These are phyloP conservation scores for Perca fluviatilis DNA, from an alignment of 2,113 vertebrate species.

Conservation along the genomic window DNA sequence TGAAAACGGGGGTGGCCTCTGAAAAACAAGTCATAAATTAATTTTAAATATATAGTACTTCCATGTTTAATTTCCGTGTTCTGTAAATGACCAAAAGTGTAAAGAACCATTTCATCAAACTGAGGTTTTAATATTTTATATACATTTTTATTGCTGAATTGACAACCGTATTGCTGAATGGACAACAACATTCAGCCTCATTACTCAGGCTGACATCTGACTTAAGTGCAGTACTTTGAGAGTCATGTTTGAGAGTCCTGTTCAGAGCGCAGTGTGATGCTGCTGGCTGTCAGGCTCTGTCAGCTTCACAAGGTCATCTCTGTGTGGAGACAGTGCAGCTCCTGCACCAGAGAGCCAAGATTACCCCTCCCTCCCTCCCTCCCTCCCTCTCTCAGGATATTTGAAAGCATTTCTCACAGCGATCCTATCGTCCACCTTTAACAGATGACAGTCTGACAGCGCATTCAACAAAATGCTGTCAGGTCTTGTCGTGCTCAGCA, in stretches of 20 bases:
- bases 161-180: neutral
- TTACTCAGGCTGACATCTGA: constrained; percentile 24
- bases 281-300: constrained; percentile 38
- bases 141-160: neutral
- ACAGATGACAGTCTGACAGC: neutral
- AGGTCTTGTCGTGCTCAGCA: neutral
- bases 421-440: constrained; percentile 7
- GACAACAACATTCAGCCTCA: constrained; percentile 3
- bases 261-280: constrained; percentile 9
- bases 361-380: constrained; percentile 19
- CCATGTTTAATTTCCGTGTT: neutral
- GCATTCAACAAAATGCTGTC: constrained; percentile 8
- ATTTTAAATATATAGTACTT: neutral
- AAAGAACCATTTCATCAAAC: neutral
- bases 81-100: neutral
- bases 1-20: too few relatives aligned
- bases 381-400: constrained; percentile 9
- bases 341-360: constrained; percentile 51
- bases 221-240: constrained; percentile 25
- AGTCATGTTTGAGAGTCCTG: neutral
- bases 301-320: constrained; percentile 67
- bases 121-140: neutral
- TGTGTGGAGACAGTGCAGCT: constrained; percentile 42
- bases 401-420: constrained; percentile 17
- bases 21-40: neutral